Evolutionary conservation across 2,797 vertebrate species (phyloP).

Genomic region (Platyrinchus mystaceus): DNA sequence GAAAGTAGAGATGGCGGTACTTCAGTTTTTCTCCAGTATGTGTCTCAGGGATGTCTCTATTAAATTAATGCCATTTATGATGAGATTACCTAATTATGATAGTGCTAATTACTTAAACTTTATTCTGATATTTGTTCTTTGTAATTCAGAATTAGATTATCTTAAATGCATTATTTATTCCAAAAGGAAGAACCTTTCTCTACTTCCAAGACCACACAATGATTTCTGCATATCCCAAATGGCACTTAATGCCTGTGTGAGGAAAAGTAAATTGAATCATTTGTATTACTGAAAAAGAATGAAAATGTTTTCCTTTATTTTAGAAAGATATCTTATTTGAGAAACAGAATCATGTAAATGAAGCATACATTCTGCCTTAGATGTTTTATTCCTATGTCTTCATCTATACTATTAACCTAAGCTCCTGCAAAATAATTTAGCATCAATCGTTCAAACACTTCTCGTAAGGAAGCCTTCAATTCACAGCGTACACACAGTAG

Average conservation of each 20-base stretch:
- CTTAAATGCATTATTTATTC: background rate
- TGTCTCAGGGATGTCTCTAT: background rate
- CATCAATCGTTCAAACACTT: background rate
- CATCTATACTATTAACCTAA: background rate
- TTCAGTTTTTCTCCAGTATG: background rate
- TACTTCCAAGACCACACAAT: background rate
- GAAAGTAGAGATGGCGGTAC: background rate
- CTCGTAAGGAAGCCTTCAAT: background rate
- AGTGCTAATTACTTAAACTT: background rate
- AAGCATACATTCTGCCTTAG: background rate
- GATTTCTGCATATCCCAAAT: background rate
- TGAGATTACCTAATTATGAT: background rate
- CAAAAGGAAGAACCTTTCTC: background rate
- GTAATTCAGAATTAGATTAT: background rate
- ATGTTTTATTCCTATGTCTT: background rate
- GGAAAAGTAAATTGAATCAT: background rate
- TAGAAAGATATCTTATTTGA: background rate
- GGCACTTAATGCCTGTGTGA: background rate
- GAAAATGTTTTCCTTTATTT: background rate
- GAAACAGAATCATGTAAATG: background rate
- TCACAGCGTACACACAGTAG: background rate
- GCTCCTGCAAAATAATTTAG: background rate
- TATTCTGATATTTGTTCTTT: background rate
- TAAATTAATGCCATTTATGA: background rate
- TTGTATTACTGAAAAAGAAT: background rate